phyloP scores from a whole-genome alignment of 1,140 invertebrate genomes.

The Capitella teleta region DNA sequence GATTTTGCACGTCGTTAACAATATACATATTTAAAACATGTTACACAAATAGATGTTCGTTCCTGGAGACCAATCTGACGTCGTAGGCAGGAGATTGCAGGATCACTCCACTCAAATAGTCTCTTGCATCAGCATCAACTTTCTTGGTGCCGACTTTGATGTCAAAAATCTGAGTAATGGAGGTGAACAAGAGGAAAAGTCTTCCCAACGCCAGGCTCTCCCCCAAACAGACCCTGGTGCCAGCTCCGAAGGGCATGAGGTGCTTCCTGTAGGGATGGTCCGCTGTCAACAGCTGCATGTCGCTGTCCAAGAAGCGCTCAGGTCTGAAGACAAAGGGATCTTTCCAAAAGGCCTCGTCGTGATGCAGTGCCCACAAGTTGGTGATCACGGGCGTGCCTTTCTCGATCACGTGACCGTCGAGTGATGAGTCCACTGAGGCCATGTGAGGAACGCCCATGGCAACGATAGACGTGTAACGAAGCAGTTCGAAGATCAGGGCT shows the following conservation, averaged over 20 bases:
- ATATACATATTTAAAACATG: too few species aligned
- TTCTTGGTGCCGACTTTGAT: too few species aligned
- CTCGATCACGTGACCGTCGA: neutral
- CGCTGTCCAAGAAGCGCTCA: slow-evolving; percentile 39
- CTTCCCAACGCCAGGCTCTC: neutral
- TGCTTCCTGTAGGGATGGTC: neutral
- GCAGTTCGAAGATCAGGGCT: neutral
- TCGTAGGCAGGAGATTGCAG: too few species aligned
- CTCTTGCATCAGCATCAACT: too few species aligned
- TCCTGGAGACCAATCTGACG: too few species aligned
- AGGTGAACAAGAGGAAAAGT: neutral
- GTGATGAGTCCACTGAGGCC: neutral
- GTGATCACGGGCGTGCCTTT: neutral
- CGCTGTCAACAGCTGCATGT: slow-evolving; percentile 45
- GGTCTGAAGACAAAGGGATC: slow-evolving; percentile 63
- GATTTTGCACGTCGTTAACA: too few species aligned
- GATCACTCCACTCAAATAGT: too few species aligned
- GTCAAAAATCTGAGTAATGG: too few species aligned
- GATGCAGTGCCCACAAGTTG: slow-evolving; percentile 44
- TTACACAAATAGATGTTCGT: too few species aligned
- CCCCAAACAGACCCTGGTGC: neutral
- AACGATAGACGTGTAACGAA: neutral
- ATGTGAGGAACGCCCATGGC: neutral
- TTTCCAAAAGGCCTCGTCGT: slow-evolving; percentile 56
- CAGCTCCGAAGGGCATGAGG: neutral